A percentile compares a stretch with the other conserved stretches of the same genome.
These are phyloP conservation scores for Chaitophorus viminalis DNA, from an alignment of 2,888 invertebrate species.

Conservation along the genomic window DNA sequence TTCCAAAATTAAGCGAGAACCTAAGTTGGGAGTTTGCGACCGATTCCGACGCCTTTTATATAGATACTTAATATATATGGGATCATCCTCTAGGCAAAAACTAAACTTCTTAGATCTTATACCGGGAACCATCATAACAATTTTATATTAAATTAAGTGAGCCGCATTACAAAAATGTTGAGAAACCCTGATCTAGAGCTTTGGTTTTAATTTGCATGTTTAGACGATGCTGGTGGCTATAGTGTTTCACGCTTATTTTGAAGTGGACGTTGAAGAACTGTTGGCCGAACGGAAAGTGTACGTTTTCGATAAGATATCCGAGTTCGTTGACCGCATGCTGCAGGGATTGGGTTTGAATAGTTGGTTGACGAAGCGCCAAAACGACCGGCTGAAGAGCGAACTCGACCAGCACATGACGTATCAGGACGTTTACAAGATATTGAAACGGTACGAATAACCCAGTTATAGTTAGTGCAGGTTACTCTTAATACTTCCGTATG, in stretches of 20 bases:
- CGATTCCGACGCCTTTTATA: too few relatives aligned
- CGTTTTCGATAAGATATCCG: conserved; percentile 62
- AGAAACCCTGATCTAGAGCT: too few relatives aligned
- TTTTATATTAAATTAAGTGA: too few relatives aligned
- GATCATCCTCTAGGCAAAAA: too few relatives aligned
- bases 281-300: not conserved
- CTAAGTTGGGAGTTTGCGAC: too few relatives aligned
- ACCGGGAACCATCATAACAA: too few relatives aligned
- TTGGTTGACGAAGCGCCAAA: not conserved
- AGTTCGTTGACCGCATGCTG: not conserved
- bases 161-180: too few relatives aligned
- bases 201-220: not conserved
- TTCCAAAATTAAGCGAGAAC: too few relatives aligned
- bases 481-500: too few relatives aligned
- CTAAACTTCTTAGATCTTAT: too few relatives aligned
- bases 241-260: conserved; percentile 47
- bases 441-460: conserved; percentile 16
- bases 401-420: not conserved
- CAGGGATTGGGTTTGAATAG: not conserved
- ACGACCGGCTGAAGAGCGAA: not conserved
- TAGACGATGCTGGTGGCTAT: conserved; percentile 52
- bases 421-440: conserved; percentile 29
- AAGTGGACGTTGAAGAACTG: conserved; percentile 35
- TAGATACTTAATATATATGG: too few relatives aligned
- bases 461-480: too few relatives aligned